Conservation (phyloP, 2,113 vertebrate genomes). For the Neogobius melanostomus region DNA sequence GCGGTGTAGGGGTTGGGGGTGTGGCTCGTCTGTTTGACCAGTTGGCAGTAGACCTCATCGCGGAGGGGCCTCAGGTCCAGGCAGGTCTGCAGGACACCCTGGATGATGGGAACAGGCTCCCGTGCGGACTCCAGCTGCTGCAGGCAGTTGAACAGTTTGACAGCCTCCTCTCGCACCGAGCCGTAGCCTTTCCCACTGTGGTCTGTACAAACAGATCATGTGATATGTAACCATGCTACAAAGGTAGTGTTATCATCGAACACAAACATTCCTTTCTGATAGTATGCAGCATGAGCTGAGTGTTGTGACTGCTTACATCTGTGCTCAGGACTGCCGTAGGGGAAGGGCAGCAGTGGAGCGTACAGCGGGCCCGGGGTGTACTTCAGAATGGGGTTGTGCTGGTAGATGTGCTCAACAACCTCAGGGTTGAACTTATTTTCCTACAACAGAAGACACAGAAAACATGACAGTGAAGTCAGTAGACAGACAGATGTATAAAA, state of each 20-base stretch:
- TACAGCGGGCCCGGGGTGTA: constrained; percentile 91
- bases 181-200: constrained; percentile 82
- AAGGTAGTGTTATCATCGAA: constrained; percentile 12
- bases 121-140: constrained; percentile 89
- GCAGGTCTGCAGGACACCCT: constrained; percentile 96
- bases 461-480: constrained; percentile 7
- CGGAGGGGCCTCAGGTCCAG: constrained; percentile 90
- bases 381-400: constrained; percentile 90
- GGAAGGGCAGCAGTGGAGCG: constrained; percentile 90
- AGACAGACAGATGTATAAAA: constrained; percentile 23
- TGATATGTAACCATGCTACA: not conserved
- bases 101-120: constrained; percentile 90
- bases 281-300: constrained; percentile 3
- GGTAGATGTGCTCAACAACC: constrained; percentile 92
- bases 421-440: constrained; percentile 88
- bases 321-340: constrained; percentile 84
- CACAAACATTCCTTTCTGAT: not conserved
- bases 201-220: constrained; percentile 61
- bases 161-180: constrained; percentile 89
- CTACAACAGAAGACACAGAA: constrained; percentile 64
- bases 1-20: constrained; percentile 75
- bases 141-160: constrained; percentile 92
- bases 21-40: constrained; percentile 95
- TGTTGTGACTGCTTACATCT: constrained; percentile 79
- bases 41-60: constrained; percentile 98